Percentiles rank a stretch among this genome's conserved stretches.
Evolutionary conservation across 2,888 invertebrate genomes (phyloP).

Genomic region (Tetrapedia diversipes): DNA sequence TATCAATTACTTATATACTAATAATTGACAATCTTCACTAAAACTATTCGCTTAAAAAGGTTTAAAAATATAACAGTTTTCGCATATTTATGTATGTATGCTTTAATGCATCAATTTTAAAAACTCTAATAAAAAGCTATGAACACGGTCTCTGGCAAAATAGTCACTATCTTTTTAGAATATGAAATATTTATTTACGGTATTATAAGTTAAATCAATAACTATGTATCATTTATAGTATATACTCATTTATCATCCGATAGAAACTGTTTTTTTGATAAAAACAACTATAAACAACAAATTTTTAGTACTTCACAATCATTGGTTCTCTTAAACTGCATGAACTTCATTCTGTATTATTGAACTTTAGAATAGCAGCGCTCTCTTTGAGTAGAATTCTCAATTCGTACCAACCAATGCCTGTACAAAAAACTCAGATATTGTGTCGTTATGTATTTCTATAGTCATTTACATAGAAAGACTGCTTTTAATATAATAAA

Average conservation of each 20-base stretch:
- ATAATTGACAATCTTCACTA: constrained; percentile 2
- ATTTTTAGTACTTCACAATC: not conserved
- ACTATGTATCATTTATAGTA: constrained; percentile 1
- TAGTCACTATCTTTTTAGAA: not conserved
- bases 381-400: constrained; percentile 8
- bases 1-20: constrained; percentile 4
- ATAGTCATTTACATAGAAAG: not conserved
- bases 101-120: not conserved
- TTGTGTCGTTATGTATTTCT: not conserved
- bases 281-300: not conserved
- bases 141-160: not conserved
- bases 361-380: constrained; percentile 6
- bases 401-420: constrained; percentile 9
- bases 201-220: not conserved
- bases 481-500: constrained; percentile 2
- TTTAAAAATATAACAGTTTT: not conserved
- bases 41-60: not conserved
- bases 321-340: constrained; percentile 6
- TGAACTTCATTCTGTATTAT: not conserved
- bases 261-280: not conserved
- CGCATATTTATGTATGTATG: constrained; percentile 1
- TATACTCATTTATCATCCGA: not conserved
- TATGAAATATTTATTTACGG: constrained; percentile 9
- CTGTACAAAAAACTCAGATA: not conserved
- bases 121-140: not conserved